Conservation (phyloP, 2,113 vertebrate species). For the Vombatus ursinus region DNA sequence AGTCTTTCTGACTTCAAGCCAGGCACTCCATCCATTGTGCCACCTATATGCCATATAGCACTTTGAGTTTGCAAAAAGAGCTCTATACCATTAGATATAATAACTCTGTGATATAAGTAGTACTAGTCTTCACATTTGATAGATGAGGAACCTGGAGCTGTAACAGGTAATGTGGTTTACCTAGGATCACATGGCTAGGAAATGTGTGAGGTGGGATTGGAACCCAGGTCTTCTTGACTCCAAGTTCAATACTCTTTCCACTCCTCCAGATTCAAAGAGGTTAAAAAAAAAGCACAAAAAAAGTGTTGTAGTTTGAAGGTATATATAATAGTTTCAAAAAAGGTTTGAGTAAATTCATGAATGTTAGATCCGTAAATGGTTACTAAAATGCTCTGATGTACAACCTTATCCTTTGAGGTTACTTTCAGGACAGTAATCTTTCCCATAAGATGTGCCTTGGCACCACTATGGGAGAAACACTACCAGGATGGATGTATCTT, state of each 20-base stretch:
- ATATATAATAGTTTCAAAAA: neutral
- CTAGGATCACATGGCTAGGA: neutral
- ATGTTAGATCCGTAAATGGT: neutral
- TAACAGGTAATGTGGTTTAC: constrained; percentile 5
- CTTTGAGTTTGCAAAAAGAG: neutral
- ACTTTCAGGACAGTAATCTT: constrained; percentile 2
- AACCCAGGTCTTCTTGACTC: neutral
- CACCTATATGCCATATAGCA: neutral
- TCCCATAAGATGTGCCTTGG: neutral
- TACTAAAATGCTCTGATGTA: neutral
- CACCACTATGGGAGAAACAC: neutral
- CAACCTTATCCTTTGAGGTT: neutral
- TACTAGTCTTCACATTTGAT: neutral
- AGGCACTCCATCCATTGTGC: neutral
- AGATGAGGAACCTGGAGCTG: neutral
- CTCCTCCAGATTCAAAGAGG: neutral
- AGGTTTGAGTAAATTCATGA: neutral
- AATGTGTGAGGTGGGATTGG: neutral
- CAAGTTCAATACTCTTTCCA: neutral
- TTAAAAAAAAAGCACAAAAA: constrained; percentile 2
- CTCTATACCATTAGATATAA: neutral
- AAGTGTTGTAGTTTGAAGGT: neutral
- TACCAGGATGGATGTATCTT: neutral
- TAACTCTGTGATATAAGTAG: neutral
- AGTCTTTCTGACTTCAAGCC: neutral